Conservation (phyloP, 2,113 vertebrate species). For the Pseudonaja textilis region DNA sequence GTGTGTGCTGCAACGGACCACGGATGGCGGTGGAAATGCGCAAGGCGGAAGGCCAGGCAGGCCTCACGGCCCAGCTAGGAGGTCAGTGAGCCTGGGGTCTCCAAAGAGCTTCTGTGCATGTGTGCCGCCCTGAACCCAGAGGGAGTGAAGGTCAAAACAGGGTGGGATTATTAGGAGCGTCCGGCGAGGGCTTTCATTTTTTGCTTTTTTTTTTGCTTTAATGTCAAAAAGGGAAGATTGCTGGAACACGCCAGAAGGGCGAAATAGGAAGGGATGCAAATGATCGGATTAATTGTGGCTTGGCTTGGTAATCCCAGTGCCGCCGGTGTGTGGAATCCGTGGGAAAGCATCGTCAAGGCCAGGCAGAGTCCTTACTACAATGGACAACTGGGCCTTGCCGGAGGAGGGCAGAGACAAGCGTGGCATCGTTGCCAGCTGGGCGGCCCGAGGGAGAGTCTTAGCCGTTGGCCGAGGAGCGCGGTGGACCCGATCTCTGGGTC, state of each 20-base stretch:
- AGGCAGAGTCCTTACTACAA: background rate
- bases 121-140: background rate
- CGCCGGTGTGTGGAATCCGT: no score
- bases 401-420: background rate
- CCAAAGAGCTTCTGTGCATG: background rate
- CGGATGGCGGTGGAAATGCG: background rate
- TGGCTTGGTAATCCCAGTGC: background rate
- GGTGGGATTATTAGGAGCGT: background rate
- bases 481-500: background rate
- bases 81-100: background rate
- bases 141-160: conserved; percentile 11
- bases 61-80: background rate
- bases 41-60: background rate
- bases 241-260: background rate
- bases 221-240: background rate
- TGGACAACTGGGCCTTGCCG: background rate
- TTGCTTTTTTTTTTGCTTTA: no score
- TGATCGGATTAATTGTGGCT: background rate
- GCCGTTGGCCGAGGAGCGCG: background rate
- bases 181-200: no score
- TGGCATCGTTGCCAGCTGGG: background rate
- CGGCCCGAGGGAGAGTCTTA: background rate
- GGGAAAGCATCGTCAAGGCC: background rate
- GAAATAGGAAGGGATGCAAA: background rate
- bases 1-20: background rate